Conservation (phyloP, 2,888 invertebrate species). For the Tetragonula carbonaria region DNA sequence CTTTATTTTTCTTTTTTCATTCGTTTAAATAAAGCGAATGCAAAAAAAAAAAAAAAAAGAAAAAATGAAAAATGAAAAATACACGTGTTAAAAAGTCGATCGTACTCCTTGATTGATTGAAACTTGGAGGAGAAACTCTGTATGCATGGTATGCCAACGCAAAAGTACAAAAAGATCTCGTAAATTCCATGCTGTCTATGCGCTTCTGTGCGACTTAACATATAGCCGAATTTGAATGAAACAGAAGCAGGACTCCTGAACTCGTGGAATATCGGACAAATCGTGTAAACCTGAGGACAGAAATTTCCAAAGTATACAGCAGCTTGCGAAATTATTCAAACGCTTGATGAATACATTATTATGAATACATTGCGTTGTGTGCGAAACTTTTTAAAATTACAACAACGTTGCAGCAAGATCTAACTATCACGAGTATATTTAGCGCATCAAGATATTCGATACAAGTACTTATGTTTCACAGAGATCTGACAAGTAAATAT, state of each 20-base stretch:
- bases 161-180: slow-evolving; percentile 12
- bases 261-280: not conserved
- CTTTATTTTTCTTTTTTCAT: slow-evolving; percentile 3
- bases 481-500: not conserved
- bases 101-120: slow-evolving; percentile 62
- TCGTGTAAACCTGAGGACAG: slow-evolving; percentile 1
- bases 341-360: not conserved
- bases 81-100: slow-evolving; percentile 55
- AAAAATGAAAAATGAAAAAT: too few relatives aligned
- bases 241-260: slow-evolving; percentile 12
- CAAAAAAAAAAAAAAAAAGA: slow-evolving; percentile 6
- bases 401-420: not conserved
- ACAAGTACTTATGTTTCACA: not conserved
- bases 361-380: not conserved
- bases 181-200: not conserved
- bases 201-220: not conserved
- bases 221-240: not conserved
- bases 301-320: slow-evolving; percentile 5
- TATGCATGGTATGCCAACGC: slow-evolving; percentile 7
- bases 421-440: not conserved
- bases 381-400: not conserved
- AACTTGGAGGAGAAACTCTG: slow-evolving; percentile 74
- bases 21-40: slow-evolving; percentile 47
- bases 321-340: not conserved
- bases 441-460: not conserved